Percentiles rank a stretch among this genome's conserved stretches.
phyloP scores from a whole-genome alignment of 2,797 vertebrate genomes.

The Leucoraja ocellata region DNA sequence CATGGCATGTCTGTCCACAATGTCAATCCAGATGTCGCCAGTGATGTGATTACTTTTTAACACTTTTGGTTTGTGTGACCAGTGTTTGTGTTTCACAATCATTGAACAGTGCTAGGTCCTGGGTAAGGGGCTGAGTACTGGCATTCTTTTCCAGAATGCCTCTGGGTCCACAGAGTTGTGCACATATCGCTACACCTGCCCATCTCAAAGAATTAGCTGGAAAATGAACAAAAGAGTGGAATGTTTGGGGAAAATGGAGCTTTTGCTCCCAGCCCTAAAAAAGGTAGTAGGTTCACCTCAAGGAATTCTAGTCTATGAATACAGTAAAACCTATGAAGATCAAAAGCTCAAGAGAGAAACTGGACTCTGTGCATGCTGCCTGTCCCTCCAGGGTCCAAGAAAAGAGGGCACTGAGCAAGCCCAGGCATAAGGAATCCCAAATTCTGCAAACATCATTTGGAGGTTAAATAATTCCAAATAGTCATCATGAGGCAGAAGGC shows the following conservation, averaged over 20 bases:
- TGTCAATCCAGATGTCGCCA: constrained; percentile 13
- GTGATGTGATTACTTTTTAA: neutral
- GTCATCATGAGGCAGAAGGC: constrained; percentile 25
- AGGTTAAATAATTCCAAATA: constrained; percentile 18
- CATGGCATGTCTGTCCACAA: neutral
- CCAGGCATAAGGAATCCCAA: constrained; percentile 35
- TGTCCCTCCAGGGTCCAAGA: constrained; percentile 29
- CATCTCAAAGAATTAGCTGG: constrained; percentile 22
- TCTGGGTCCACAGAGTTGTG: neutral
- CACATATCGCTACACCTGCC: neutral
- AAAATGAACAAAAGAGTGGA: constrained; percentile 35
- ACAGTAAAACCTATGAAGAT: constrained; percentile 38
- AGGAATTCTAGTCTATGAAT: constrained; percentile 26
- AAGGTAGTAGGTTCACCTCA: constrained; percentile 27
- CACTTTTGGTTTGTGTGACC: neutral
- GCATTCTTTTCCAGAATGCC: neutral
- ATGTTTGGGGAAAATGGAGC: constrained; percentile 37
- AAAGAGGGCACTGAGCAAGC: neutral
- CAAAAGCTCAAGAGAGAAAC: constrained; percentile 32
- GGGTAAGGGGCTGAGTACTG: constrained; percentile 28
- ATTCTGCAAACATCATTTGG: constrained; percentile 33
- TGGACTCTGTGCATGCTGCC: constrained; percentile 28
- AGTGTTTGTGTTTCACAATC: constrained; percentile 8
- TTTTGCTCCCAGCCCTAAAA: constrained; percentile 36
- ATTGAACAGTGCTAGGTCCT: constrained; percentile 27